These are phyloP conservation scores for Reinhardtius hippoglossoides DNA, from an alignment of 2,113 vertebrate species.

Conservation along the genomic window DNA sequence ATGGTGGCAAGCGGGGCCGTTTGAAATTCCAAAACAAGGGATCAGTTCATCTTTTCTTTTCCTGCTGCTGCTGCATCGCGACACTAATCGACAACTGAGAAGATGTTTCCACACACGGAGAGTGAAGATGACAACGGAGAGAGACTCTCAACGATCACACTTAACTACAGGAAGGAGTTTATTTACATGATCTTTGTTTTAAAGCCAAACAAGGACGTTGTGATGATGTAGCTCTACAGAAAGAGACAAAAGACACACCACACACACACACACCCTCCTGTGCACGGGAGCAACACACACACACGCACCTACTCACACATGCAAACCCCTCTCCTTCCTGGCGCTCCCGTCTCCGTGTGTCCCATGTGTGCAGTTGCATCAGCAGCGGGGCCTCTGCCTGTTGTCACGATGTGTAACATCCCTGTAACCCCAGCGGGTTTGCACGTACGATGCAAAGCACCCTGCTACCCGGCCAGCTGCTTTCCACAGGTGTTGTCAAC, in stretches of 20 bases:
- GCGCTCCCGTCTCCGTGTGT: constrained; percentile 6
- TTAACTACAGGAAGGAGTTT: background rate
- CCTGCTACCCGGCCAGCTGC: constrained; percentile 63
- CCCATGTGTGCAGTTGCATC: constrained; percentile 69
- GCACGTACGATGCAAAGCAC: constrained; percentile 39
- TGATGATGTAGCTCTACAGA: too few species aligned
- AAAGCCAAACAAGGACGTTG: too few species aligned
- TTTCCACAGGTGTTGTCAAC: constrained; percentile 69
- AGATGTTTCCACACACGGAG: background rate
- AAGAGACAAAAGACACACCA: too few species aligned
- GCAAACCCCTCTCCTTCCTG: constrained; percentile 36
- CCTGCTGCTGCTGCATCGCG: background rate
- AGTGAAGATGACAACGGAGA: background rate
- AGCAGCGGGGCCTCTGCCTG: constrained; percentile 59
- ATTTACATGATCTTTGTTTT: too few species aligned
- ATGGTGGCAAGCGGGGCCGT: background rate
- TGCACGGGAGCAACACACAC: background rate
- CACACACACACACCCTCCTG: too few species aligned
- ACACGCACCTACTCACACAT: constrained; percentile 27
- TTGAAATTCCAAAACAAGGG: background rate
- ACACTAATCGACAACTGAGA: constrained; percentile 6
- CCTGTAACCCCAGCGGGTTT: constrained; percentile 54
- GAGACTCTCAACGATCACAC: background rate
- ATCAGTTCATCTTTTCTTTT: background rate
- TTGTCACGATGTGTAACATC: constrained; percentile 72